These are phyloP conservation scores for human DNA, from an alignment of 2,113 vertebrate species.

Conservation along the genomic window GRCh38 chr4:128745001-128745500, in stretches of 20 bases:
- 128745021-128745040: too few species aligned
- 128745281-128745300: too few species aligned
- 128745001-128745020: too few species aligned
- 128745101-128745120: neutral
- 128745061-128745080: conserved; percentile 33
- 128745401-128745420: neutral
- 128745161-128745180: neutral
- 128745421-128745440: neutral
- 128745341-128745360: neutral
- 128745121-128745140: neutral
- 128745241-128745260: neutral
- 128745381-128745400: neutral
- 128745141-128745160: neutral
- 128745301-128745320: neutral
- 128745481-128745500: neutral
- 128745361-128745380: too few species aligned
- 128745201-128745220: neutral
- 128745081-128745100: neutral
- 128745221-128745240: neutral
- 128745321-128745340: neutral
- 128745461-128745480: neutral
- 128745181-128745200: neutral
- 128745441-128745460: neutral
- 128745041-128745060: neutral
- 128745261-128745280: neutral